Percentiles rank a stretch among this genome's conserved stretches.
Evolutionary conservation across 1,140 invertebrate species (phyloP).

Genomic region (Zaprionus kolodkinae): DNA sequence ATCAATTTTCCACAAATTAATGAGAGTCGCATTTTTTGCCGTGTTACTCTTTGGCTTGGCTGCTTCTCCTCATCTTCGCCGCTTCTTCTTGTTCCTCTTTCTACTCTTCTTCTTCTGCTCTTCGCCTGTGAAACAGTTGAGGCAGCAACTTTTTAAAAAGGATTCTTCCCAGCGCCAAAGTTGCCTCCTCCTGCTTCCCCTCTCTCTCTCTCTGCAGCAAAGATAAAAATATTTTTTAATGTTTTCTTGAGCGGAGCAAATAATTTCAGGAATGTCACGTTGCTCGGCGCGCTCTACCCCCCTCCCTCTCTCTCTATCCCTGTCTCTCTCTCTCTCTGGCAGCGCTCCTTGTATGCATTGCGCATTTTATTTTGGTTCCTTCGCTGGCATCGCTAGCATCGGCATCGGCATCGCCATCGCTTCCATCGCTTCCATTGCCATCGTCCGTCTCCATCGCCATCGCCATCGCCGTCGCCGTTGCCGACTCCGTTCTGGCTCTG

Average conservation of each 20-base stretch:
- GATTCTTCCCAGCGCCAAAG: slow-evolving; percentile 63
- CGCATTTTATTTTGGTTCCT: slow-evolving; percentile 75
- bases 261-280: slow-evolving; percentile 82
- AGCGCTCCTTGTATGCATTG: slow-evolving; percentile 52
- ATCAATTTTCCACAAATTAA: slow-evolving; percentile 69
- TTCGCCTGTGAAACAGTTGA: slow-evolving; percentile 3
- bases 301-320: not conserved
- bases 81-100: too few species aligned
- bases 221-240: slow-evolving; percentile 82
- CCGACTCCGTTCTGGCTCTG: slow-evolving; percentile 24
- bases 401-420: slow-evolving; percentile 6
- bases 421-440: not conserved
- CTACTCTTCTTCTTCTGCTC: too few species aligned
- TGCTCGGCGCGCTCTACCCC: slow-evolving; percentile 41
- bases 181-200: slow-evolving; percentile 15
- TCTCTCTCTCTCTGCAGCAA: slow-evolving; percentile 43
- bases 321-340: slow-evolving; percentile 14
- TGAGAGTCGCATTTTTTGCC: slow-evolving; percentile 59
- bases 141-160: slow-evolving; percentile 60
- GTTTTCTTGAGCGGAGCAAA: slow-evolving; percentile 79
- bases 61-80: slow-evolving; percentile 1
- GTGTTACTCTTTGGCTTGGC: slow-evolving; percentile 42
- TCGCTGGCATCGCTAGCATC: slow-evolving; percentile 22
- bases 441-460: slow-evolving; percentile 4
- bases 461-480: slow-evolving; percentile 13